These are phyloP conservation scores for Nymphalis io DNA, from an alignment of 1,140 invertebrate species.

Conservation along the genomic window DNA sequence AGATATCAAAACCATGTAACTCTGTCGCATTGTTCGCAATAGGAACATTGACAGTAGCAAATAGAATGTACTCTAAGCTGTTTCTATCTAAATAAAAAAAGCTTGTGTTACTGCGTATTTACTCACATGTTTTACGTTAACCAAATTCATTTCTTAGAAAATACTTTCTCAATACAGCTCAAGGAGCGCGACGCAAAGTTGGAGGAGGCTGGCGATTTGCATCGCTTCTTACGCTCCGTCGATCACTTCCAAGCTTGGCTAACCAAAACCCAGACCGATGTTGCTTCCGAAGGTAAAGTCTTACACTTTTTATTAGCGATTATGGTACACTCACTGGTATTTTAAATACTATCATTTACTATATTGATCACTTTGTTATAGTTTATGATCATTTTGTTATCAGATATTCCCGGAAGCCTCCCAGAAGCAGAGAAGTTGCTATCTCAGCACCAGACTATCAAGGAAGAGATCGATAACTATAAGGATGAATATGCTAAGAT, in stretches of 20 bases:
- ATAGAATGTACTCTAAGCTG: no score
- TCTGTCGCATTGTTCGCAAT: no score
- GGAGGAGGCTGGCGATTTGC: slow-evolving; percentile 99
- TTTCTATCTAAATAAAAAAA: no score
- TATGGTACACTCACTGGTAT: no score
- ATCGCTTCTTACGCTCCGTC: slow-evolving; percentile 98
- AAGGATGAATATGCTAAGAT: slow-evolving; percentile 98
- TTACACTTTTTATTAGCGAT: not conserved
- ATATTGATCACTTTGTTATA: no score
- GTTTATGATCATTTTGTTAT: not conserved
- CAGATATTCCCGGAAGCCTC: slow-evolving; percentile 94
- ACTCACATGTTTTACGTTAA: no score
- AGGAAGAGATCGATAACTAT: slow-evolving; percentile 99
- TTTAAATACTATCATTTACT: no score
- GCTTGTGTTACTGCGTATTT: no score
- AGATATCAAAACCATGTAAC: no score
- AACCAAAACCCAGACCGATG: slow-evolving; percentile 97
- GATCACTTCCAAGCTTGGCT: slow-evolving; percentile 99
- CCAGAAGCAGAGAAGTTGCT: slow-evolving; percentile 98
- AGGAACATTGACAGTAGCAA: no score
- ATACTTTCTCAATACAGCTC: slow-evolving; percentile 79
- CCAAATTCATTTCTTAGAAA: no score
- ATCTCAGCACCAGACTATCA: slow-evolving; percentile 97
- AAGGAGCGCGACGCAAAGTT: slow-evolving; percentile 98
- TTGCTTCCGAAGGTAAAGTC: slow-evolving; percentile 93